Evolutionary conservation across 37 sponge, comb jelly and placozoan genomes (phyloP).

Genomic region (Aplysina aerophoba): DNA sequence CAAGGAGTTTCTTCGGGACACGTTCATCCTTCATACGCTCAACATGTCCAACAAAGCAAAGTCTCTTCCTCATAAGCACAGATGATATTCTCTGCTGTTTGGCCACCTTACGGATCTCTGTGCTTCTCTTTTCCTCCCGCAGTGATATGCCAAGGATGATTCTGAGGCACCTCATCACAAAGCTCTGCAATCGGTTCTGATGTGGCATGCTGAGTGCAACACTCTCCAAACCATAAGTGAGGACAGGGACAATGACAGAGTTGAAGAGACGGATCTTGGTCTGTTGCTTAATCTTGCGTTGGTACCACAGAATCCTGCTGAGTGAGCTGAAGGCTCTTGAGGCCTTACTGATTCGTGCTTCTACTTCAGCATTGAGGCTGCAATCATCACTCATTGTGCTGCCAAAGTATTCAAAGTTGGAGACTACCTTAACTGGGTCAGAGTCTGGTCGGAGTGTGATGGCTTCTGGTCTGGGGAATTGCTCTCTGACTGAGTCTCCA

Average conservation of each 20-base stretch:
- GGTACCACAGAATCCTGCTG: constrained; percentile 4
- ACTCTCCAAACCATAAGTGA: constrained; percentile 6
- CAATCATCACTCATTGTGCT: not conserved
- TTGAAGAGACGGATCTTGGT: constrained; percentile 14
- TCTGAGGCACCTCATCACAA: not conserved
- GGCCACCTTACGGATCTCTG: not conserved
- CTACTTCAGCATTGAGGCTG: not conserved
- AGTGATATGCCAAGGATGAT: not conserved
- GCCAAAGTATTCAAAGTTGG: constrained; percentile 10
- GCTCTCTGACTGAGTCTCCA: too few relatives aligned
- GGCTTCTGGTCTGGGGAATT: not conserved
- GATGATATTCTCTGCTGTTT: not conserved
- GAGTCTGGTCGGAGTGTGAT: not conserved
- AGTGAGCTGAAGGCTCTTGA: not conserved
- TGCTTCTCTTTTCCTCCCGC: not conserved
- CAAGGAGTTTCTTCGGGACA: not conserved
- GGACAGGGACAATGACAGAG: constrained; percentile 1
- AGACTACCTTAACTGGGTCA: not conserved
- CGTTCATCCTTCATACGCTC: not conserved
- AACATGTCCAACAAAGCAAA: not conserved
- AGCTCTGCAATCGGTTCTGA: not conserved
- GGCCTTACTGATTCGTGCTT: not conserved
- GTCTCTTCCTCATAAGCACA: not conserved
- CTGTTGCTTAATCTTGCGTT: not conserved
- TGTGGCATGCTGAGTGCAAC: not conserved